Conservation (phyloP, 2,888 invertebrate species). For the Beris chalybata region DNA sequence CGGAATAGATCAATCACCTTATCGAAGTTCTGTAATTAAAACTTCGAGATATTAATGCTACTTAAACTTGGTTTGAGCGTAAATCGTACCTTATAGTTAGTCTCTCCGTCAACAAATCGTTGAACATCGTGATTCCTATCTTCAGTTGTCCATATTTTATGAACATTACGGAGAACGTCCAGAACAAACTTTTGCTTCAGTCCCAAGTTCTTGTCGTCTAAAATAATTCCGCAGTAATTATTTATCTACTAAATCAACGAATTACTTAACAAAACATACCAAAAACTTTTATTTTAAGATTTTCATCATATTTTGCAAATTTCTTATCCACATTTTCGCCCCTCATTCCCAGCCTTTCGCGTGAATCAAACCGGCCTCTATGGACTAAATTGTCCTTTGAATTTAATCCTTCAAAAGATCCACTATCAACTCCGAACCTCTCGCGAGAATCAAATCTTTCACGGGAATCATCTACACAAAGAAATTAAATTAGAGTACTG, state of each 20-base stretch:
- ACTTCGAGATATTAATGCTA: not conserved
- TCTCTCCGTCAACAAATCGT: conserved; percentile 27
- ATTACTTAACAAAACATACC: too few relatives aligned
- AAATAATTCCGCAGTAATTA: conserved; percentile 1
- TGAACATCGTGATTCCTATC: conserved; percentile 18
- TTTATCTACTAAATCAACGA: too few relatives aligned
- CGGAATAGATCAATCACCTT: conserved; percentile 57
- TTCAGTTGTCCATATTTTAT: conserved; percentile 45
- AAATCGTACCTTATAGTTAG: conserved; percentile 26
- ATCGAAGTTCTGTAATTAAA: conserved; percentile 56
- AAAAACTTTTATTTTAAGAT: too few relatives aligned
- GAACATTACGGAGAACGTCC: conserved; percentile 57
- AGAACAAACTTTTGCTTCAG: conserved; percentile 56
- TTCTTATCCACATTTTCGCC: conserved; percentile 22
- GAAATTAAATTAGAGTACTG: not conserved
- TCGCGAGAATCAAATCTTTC: not conserved
- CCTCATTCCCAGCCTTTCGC: not conserved
- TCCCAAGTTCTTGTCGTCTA: conserved; percentile 14
- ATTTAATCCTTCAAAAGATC: too few relatives aligned
- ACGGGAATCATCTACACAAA: not conserved
- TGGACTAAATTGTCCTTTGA: too few relatives aligned
- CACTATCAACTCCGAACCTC: not conserved
- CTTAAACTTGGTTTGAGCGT: not conserved
- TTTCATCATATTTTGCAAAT: conserved; percentile 13
- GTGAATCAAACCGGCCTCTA: not conserved